Conservation (phyloP, 2,888 invertebrate species). For the Arge pagana region DNA sequence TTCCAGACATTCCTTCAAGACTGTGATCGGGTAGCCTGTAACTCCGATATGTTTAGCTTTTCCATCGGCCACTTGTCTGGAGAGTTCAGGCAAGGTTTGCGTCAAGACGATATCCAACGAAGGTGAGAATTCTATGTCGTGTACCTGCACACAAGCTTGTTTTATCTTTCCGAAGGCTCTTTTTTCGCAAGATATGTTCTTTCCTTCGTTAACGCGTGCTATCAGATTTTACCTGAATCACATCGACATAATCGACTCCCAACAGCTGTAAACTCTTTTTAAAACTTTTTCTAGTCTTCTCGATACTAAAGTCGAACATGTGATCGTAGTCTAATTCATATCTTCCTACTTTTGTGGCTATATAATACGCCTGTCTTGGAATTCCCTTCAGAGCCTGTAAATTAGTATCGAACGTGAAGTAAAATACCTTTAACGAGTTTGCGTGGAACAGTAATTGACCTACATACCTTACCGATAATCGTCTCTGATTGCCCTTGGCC, state of each 20-base stretch:
- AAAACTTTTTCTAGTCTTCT: slow-evolving; percentile 76
- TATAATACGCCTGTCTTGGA: slow-evolving; percentile 81
- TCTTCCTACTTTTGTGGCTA: slow-evolving; percentile 91
- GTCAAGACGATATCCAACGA: slow-evolving; percentile 75
- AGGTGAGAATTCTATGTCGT: slow-evolving; percentile 88
- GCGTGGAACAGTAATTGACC: too few species aligned
- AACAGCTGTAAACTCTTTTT: slow-evolving; percentile 75
- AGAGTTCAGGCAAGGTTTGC: slow-evolving; percentile 84
- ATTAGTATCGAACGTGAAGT: slow-evolving; percentile 36
- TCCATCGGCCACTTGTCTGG: slow-evolving; percentile 72
- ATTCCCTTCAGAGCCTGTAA: slow-evolving; percentile 71
- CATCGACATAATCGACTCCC: slow-evolving; percentile 81
- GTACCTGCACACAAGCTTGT: slow-evolving; percentile 68
- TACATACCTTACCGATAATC: slow-evolving; percentile 82
- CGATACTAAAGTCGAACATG: slow-evolving; percentile 86
- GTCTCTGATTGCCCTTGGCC: slow-evolving; percentile 86
- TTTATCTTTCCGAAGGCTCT: slow-evolving; percentile 11
- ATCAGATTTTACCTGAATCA: slow-evolving; percentile 76
- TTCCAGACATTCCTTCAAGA: slow-evolving; percentile 75
- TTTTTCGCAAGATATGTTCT: too few species aligned
- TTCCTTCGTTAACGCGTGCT: not conserved
- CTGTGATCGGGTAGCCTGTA: slow-evolving; percentile 82
- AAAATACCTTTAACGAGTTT: not conserved
- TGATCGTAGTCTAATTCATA: slow-evolving; percentile 71
- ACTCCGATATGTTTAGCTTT: slow-evolving; percentile 82